Evolutionary conservation across 2,113 vertebrate species (phyloP).

Genomic region (Tenrec ecaudatus): DNA sequence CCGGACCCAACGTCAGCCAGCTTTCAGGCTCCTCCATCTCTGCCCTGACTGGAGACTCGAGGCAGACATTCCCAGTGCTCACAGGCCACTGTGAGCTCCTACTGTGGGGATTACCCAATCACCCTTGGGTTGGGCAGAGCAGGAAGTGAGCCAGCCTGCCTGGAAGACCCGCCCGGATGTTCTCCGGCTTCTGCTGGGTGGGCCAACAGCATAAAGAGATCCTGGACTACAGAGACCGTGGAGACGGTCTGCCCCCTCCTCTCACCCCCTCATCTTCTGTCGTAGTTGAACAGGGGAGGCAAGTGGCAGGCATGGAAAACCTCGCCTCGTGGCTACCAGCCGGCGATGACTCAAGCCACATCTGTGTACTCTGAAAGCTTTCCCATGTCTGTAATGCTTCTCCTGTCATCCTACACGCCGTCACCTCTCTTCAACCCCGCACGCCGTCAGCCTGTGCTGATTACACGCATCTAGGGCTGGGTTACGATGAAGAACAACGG

Average conservation of each 20-base stretch:
- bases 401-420: constrained; percentile 62
- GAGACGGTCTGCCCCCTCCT: not conserved
- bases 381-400: constrained; percentile 77
- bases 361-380: constrained; percentile 72
- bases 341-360: constrained; percentile 64
- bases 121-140: not conserved
- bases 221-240: not conserved
- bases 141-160: constrained; percentile 13
- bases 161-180: not conserved
- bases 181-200: not conserved
- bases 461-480: not conserved
- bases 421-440: constrained; percentile 71
- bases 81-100: constrained; percentile 50
- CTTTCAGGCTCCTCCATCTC: constrained; percentile 31
- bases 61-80: constrained; percentile 52
- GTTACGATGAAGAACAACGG: constrained; percentile 44
- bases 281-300: not conserved
- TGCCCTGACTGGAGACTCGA: constrained; percentile 24
- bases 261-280: not conserved
- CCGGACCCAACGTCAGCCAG: not conserved
- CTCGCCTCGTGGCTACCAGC: constrained; percentile 49
- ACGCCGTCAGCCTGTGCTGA: constrained; percentile 34
- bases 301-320: constrained; percentile 8
- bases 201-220: not conserved
- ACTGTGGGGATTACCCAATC: not conserved